phyloP scores from a whole-genome alignment of 2,797 vertebrate genomes.

The Cyprinodon diabolis region DNA sequence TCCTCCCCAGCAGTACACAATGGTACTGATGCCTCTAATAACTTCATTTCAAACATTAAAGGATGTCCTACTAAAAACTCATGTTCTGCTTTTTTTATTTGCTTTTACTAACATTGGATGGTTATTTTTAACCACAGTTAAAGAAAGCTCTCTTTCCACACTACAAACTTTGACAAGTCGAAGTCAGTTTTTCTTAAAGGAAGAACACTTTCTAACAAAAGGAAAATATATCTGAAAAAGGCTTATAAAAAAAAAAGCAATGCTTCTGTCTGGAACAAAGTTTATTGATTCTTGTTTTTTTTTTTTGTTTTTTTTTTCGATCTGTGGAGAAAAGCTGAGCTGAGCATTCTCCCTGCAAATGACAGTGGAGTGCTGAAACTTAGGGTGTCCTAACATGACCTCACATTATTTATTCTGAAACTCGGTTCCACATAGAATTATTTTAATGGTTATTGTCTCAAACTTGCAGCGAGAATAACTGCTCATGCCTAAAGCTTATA shows the following conservation, averaged over 20 bases:
- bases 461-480: background rate
- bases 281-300: background rate
- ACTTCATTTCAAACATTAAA: constrained; percentile 37
- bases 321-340: background rate
- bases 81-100: background rate
- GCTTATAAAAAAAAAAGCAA: background rate
- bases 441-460: background rate
- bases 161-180: background rate
- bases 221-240: background rate
- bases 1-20: constrained; percentile 99
- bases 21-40: constrained; percentile 86
- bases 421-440: background rate
- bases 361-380: background rate
- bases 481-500: background rate
- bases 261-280: background rate
- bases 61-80: constrained; percentile 20
- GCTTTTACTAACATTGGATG: constrained; percentile 20
- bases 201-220: background rate
- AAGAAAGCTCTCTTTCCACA: background rate
- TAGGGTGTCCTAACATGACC: too few species aligned
- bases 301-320: background rate
- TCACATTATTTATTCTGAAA: too few species aligned
- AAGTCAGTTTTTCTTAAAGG: background rate
- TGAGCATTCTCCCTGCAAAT: background rate
- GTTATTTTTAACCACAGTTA: constrained; percentile 9